Base-by-base conservation (phyloP, 1,140 invertebrate species). In the Stenopsyche tienmushanensis region DNA sequence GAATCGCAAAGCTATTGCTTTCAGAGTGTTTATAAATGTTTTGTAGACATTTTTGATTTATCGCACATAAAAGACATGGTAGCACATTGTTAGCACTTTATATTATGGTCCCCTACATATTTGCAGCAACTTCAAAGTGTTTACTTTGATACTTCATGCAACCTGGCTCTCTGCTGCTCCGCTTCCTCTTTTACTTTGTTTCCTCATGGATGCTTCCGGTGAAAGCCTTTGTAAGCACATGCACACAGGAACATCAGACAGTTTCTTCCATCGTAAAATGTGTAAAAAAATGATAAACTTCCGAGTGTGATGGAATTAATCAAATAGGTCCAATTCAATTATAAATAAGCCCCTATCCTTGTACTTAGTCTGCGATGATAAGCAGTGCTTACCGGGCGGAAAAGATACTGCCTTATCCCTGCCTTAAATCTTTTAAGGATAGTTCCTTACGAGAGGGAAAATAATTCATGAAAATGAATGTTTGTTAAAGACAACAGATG, bases 131-230 rank as follows among this genome's bases (percentile, higher is more conserved):
- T 47, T 20, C 44, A 47, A 47, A 20, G 10, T 47, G 44, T 47
- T 47, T 47, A 47, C 44, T 47, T 47, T 47, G 44, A 47, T 47
- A 47, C 44, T 15, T 9, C 3, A 17, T 7, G 25, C 29, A 57
- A 41, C n/a, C 34, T 57, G 53, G 53, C 18, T 26, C 26, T 17
- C 53, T 57, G 50, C 7, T 34, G 53, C 17, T 57, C 25, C 34
- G 21, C 20, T 57, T 57, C 26, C 34, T 57, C 26, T 41, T 57
- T 21, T 29, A 57, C 34, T 39, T 25, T 57, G 53, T 42, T 57
- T 57, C 53, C 53, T 15, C 25, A 17, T 18, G 44, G 44, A 5
- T 17, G 53, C 15, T 41, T 34, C 23, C 23, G 23, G 17, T 8
- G 7, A 8, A 41, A 23, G 53, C 53, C 29, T 23, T 53, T 24